These are phyloP conservation scores for Rhamnusium bicolor DNA, from an alignment of 2,888 invertebrate species.

Conservation along the genomic window DNA sequence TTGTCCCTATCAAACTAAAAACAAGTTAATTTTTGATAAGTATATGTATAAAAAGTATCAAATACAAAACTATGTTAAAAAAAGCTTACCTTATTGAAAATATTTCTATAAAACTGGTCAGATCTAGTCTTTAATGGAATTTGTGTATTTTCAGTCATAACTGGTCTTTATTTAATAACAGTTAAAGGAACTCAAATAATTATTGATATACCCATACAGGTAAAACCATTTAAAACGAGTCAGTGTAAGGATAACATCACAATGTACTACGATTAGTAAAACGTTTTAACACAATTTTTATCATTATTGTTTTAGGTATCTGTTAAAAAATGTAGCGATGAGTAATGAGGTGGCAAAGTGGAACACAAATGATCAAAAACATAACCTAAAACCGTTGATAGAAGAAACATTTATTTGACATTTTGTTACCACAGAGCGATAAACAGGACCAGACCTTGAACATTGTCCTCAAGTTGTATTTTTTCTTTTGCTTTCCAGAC, in stretches of 20 bases:
- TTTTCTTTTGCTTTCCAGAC: too few species aligned
- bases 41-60: too few species aligned
- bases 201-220: background rate
- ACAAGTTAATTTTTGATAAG: conserved; percentile 22
- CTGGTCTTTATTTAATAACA: background rate
- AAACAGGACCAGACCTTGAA: too few species aligned
- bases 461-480: too few species aligned
- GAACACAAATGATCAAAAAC: background rate
- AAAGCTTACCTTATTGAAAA: conserved; percentile 59
- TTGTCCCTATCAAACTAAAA: conserved; percentile 81
- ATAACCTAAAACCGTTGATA: conserved; percentile 13
- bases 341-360: background rate
- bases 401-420: background rate
- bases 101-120: conserved; percentile 55
- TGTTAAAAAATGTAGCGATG: background rate
- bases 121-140: conserved; percentile 55
- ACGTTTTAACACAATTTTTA: background rate
- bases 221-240: background rate
- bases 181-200: background rate
- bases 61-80: too few species aligned
- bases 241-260: background rate
- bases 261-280: background rate
- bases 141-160: conserved; percentile 38
- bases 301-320: background rate
- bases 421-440: too few species aligned